Base-by-base conservation (phyloP, 2,888 invertebrate genomes). In the Pandemis heparana region DNA sequence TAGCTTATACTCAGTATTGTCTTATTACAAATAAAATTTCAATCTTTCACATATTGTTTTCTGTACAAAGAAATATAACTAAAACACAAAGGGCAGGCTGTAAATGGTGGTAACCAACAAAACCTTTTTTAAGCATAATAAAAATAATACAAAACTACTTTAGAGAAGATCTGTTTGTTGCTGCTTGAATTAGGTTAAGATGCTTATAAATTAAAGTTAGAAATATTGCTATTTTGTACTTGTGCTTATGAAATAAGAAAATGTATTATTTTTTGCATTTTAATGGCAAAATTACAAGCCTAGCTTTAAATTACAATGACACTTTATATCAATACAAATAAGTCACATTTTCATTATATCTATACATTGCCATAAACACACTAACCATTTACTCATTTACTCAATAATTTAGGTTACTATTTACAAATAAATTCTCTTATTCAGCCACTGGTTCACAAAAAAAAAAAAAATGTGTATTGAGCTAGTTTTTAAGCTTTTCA, bases 1-100 rank as follows among this genome's bases (percentile, higher is more conserved):
- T 74, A 48, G 61, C 16, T 23, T 59, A 51, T 69, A 64, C 56
- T 73, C 64, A 18, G 39, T 69, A 69, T 73, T 73, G 73, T 73
- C 73, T 70, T 74, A 74, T 74, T 74, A 65, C 66, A 63, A 70
- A 71, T 71, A 75, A 71, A 67, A 75, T 75, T 56, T 75, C 16
- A 75, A 60, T 48, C 46, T 39, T 43, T 66, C n/a, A 61, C 62
- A 66, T 59, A 51, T 61, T 5, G 18, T 70, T 72, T 72, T 68
- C 48, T 69, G 38, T 68, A 68, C 63, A 73, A 43, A 46, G 32
- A 73, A 68, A 63, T 64, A 60, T 18, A 63, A 48, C 16, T 62
- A 7, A 46, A 18, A 46, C 23, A 46, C 23, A 56, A 18, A 46
- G 23, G 63, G 63, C 14, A 63, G 43, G 46, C 32, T 23, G 14